Evolutionary conservation across 2,113 vertebrate genomes (phyloP).

Genomic region (Peromyscus californicus): DNA sequence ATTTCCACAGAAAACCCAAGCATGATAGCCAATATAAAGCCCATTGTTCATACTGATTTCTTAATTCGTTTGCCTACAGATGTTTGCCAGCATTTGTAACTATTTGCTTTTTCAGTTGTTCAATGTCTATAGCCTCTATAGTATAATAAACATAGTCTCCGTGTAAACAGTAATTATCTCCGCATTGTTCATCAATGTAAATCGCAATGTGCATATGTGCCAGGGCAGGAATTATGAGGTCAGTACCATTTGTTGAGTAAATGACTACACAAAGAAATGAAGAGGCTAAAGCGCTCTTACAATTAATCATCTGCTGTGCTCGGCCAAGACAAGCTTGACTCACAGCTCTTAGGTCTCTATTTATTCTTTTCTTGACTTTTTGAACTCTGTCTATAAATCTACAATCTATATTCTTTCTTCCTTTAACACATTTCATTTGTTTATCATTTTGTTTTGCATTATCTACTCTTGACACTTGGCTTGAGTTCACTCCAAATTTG

Average conservation of each 20-base stretch:
- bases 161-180: not conserved
- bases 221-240: not conserved
- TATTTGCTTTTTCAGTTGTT: not conserved
- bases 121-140: too few species aligned
- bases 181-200: not conserved
- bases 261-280: not conserved
- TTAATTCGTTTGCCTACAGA: slow-evolving; percentile 25
- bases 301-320: not conserved
- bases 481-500: not conserved
- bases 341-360: not conserved
- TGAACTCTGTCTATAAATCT: not conserved
- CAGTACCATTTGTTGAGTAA: not conserved
- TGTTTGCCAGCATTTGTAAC: not conserved
- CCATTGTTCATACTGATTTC: not conserved
- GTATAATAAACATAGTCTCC: not conserved
- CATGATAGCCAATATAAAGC: not conserved
- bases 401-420: not conserved
- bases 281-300: not conserved
- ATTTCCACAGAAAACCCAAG: not conserved
- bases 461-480: not conserved
- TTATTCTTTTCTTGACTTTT: not conserved
- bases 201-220: not conserved
- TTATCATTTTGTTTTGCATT: not conserved
- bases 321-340: not conserved
- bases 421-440: not conserved